These are phyloP conservation scores for Dryobates pubescens DNA, from an alignment of 2,797 vertebrate species.

Conservation along the genomic window DNA sequence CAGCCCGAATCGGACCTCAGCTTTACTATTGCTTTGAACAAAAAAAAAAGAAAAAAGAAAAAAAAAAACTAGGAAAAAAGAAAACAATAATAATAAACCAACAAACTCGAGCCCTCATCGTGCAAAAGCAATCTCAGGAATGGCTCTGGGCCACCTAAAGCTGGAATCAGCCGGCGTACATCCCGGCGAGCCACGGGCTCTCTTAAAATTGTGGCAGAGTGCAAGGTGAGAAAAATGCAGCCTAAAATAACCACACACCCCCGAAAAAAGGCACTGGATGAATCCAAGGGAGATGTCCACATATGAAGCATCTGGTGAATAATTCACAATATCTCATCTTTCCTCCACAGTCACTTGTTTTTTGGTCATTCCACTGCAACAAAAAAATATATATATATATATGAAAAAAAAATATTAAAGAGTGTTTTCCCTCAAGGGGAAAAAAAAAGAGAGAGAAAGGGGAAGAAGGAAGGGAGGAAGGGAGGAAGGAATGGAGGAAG, in stretches of 20 bases:
- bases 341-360: constrained; percentile 76
- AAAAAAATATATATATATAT: not conserved
- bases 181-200: constrained; percentile 74
- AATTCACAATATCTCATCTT: constrained; percentile 74
- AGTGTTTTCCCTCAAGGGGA: constrained; percentile 26
- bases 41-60: not conserved
- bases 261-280: constrained; percentile 54
- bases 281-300: constrained; percentile 71
- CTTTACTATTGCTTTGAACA: constrained; percentile 79
- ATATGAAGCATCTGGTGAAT: constrained; percentile 72
- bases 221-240: constrained; percentile 55
- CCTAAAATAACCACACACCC: no score
- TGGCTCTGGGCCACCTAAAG: constrained; percentile 82
- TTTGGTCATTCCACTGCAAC: constrained; percentile 76
- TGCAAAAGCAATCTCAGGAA: constrained; percentile 87
- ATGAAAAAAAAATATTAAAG: not conserved
- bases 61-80: not conserved
- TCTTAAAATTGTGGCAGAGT: constrained; percentile 51
- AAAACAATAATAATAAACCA: not conserved
- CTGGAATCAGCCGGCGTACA: constrained; percentile 55
- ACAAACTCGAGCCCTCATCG: constrained; percentile 76
- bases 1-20: constrained; percentile 83
- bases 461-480: constrained; percentile 53
- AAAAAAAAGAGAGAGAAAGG: not conserved
- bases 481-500: not conserved